Evolutionary conservation across 2,888 invertebrate species (phyloP), one percentile per base, ranked within the genome.

Genomic region (Sepiola atlantica): DNA sequence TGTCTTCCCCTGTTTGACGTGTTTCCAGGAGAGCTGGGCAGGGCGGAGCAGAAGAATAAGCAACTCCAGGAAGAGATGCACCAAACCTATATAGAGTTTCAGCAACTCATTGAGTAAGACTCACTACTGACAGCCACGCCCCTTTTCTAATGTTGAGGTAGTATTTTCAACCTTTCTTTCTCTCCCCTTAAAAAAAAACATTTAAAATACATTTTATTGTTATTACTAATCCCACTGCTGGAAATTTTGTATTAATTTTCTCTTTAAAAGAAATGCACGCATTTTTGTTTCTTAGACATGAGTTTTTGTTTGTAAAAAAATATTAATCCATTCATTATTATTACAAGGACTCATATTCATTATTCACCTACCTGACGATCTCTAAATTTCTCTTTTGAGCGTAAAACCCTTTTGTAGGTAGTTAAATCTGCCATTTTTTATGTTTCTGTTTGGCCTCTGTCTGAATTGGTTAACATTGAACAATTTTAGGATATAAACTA

Each of bases 41-140:
- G 94, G 97, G 99, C 99, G 98, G 98, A 98, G 98, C 98, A 98
- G 98, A 99, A 99, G 98, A 99, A 98, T 98, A 99, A 99, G 98
- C 98, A 98, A 98, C 98, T 99, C 98, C 98, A 99, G 98, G 99
- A 99, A 98, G 99, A 99, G 98, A 99, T 99, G 99, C 99, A 99
- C 28, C 95, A 95, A 94, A 95, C 98, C 90, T 93, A 61, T 18
- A 61, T 61, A 35, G 93, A 93, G 93, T 55, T 93, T 93, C 93
- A 93, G 32, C 55, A 93, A 93, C 93, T 93, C 55, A 93, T 93
- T 55, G 35, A 93, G 93, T 93, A 93, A 93, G 93, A 93, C 21
- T 35, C 94, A 21, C 61, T 61, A 77, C 77, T 94, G 61, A 61
- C 61, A 94, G 61, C 94, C 61, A 57, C 77, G n/a, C 45, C 45